Evolutionary conservation across 1,140 invertebrate species (phyloP).

Genomic region (Hestina assimilis): DNA sequence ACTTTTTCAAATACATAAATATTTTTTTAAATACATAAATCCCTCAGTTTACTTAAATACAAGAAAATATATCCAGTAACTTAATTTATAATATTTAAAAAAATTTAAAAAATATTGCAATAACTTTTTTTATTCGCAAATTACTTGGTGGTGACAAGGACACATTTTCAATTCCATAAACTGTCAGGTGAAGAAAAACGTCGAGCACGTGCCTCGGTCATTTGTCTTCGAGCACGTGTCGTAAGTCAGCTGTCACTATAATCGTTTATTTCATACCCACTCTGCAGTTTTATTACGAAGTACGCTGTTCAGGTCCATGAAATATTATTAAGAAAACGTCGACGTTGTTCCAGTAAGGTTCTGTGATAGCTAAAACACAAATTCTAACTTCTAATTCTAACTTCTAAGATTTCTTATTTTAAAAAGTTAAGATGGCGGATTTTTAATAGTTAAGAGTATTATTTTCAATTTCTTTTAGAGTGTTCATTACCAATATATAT

Average conservation of each 20-base stretch:
- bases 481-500: too few species aligned
- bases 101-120: neutral
- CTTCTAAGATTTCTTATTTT: too few species aligned
- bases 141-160: constrained; percentile 5
- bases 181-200: constrained; percentile 26
- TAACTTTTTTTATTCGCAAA: neutral
- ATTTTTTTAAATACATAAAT: too few species aligned
- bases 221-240: constrained; percentile 34
- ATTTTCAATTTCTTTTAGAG: too few species aligned
- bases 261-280: constrained; percentile 19
- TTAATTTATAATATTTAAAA: neutral
- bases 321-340: constrained; percentile 5
- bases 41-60: too few species aligned
- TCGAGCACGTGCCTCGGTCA: constrained; percentile 30
- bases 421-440: too few species aligned
- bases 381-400: too few species aligned
- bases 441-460: too few species aligned
- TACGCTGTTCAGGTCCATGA: neutral
- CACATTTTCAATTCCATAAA: constrained; percentile 33
- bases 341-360: constrained; percentile 5
- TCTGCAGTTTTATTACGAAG: constrained; percentile 7
- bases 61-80: too few species aligned
- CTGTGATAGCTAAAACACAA: neutral
- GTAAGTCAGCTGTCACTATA: constrained; percentile 43
- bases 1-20: too few species aligned